Base-by-base conservation (phyloP, 2,797 vertebrate genomes). In the Helarctos malayanus region DNA sequence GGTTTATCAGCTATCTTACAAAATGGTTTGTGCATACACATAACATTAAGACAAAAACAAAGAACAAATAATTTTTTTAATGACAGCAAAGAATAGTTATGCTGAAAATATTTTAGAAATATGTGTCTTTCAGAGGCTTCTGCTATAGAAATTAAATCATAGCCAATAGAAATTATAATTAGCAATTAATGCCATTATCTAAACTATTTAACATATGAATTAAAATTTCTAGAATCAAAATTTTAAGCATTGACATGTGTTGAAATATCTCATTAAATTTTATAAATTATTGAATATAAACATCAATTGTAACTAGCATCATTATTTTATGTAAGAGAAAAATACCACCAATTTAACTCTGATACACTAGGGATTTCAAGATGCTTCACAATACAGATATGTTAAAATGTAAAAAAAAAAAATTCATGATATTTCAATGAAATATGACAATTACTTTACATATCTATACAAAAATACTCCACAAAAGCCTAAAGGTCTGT, bases 131-230 rank as follows among this genome's bases (percentile, higher is more conserved):
- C n/a, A 84, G 2, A 10, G 7, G 2, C 0, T 71, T 95, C 52
- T 96, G 25, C 35, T 47, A 91, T 12, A 87, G n/a, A 95, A 76
- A 84, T 75, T 47, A 89, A 73, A 91, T 69, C 2, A 87, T 56
- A 59, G 5, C 5, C 25, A 68, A 56, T 71, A 16, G 38, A 96
- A 63, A 52, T 80, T 87, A 57, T 4, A 94, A 61, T 54, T 23
- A 73, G 32, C 21, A 91, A 41, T 92, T 54, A 52, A n/a, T 76
- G 7, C 11, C 80, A 86, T 79, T 81, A 47, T 15, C 9, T 76
- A 89, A 61, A 78, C 78, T 69, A 63, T 41, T 83, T 59, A 80
- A 81, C 4, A 61, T 45, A 78, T n/a, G 76, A 76, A 32, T 88
- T 92, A n/a, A 47, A 89, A 88, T 69, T 93, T 75, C 12, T 73